Evolutionary conservation across 2,113 vertebrate genomes (phyloP).

Genomic region (Turnix velox): DNA sequence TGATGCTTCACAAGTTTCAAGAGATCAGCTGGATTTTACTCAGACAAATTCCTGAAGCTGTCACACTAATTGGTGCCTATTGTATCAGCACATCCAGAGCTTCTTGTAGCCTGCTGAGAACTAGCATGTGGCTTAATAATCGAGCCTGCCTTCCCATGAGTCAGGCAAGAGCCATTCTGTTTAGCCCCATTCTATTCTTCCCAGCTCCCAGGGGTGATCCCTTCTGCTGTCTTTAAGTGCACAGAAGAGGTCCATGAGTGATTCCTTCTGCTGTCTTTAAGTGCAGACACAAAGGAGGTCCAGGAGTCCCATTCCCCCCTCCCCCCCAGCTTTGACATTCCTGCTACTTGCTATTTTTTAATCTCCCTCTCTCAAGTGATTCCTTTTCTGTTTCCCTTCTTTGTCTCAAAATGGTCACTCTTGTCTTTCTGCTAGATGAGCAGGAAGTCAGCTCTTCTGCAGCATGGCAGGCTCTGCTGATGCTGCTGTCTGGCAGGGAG

Average conservation of each 20-base stretch:
- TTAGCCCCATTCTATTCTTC: background rate
- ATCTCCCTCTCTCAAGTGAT: background rate
- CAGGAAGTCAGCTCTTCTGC: background rate
- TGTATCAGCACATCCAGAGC: background rate
- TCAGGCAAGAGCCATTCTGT: background rate
- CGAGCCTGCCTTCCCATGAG: background rate
- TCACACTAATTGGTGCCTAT: background rate
- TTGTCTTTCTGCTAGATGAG: background rate
- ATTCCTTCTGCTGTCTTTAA: background rate
- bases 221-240: no score
- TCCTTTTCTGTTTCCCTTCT: background rate
- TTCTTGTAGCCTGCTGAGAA: background rate
- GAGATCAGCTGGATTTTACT: background rate
- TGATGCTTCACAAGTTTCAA: background rate
- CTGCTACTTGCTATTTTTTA: background rate
- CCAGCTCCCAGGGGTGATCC: background rate
- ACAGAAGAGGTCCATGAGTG: background rate
- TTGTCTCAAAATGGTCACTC: background rate
- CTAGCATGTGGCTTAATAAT: background rate
- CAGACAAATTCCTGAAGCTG: background rate
- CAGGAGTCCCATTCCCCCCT: background rate
- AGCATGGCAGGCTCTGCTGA: background rate
- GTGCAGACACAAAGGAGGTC: background rate
- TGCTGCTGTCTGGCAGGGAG: background rate
- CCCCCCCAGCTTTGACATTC: background rate